Evolutionary conservation across 2,888 invertebrate genomes (phyloP).

Genomic region (Ormyrus pomaceus): DNA sequence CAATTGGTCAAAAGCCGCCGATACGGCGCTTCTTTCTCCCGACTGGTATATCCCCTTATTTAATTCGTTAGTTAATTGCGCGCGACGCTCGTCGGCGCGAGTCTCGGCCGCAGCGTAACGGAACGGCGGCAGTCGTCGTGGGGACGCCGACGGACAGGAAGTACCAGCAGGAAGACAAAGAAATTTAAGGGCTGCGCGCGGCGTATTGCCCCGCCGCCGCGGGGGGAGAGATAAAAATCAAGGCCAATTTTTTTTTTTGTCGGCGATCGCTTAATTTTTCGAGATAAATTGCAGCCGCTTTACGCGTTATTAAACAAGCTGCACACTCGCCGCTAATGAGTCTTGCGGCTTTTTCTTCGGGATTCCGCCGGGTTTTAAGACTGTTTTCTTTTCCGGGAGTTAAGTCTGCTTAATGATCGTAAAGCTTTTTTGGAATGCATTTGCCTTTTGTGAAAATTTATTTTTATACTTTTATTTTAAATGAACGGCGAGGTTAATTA

Average conservation of each 20-base stretch:
- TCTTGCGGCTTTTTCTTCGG: no score
- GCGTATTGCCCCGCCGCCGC: no score
- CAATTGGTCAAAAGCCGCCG: slow-evolving; percentile 34
- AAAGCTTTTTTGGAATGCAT: not conserved
- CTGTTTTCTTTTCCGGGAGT: no score
- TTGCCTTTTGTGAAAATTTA: not conserved
- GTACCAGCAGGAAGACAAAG: slow-evolving; percentile 3
- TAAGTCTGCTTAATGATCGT: not conserved
- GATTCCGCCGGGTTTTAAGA: no score
- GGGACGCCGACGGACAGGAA: not conserved
- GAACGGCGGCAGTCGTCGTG: not conserved
- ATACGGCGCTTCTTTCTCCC: not conserved
- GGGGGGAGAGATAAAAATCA: no score
- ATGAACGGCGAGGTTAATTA: not conserved
- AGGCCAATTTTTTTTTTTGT: no score
- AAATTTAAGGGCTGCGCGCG: slow-evolving; percentile 3
- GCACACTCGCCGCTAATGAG: no score
- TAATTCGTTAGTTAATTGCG: slow-evolving; percentile 40
- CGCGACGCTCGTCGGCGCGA: not conserved
- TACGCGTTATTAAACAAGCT: no score
- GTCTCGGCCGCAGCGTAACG: not conserved
- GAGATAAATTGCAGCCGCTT: no score
- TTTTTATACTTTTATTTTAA: not conserved
- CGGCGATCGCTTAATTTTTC: no score
- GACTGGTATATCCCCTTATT: not conserved